A percentile compares a stretch with the other conserved stretches of the same genome.
phyloP scores from a whole-genome alignment of 2,113 vertebrate species.

The Nibea albiflora region DNA sequence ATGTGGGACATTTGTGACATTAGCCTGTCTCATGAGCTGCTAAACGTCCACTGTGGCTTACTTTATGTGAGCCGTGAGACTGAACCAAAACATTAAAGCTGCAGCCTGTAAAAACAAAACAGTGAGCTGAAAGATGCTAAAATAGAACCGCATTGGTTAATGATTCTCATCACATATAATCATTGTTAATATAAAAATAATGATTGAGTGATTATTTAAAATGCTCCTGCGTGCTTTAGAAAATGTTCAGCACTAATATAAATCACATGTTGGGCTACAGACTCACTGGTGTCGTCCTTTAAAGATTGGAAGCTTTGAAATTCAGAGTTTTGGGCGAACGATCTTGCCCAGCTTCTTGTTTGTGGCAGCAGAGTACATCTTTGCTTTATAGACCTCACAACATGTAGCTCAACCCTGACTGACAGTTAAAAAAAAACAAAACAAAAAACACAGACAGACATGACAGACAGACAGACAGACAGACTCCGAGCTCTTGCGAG shows the following conservation, averaged over 20 bases:
- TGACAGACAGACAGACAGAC: slow-evolving; percentile 13
- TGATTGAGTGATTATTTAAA: background rate
- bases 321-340: background rate
- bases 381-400: background rate
- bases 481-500: slow-evolving; percentile 19
- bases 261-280: background rate
- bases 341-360: background rate
- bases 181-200: too few species aligned
- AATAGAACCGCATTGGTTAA: background rate
- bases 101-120: background rate
- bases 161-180: background rate
- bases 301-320: background rate
- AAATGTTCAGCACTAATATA: slow-evolving; percentile 19
- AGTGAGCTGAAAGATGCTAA: background rate
- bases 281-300: slow-evolving; percentile 1
- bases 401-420: slow-evolving; percentile 18
- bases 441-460: background rate
- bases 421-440: background rate
- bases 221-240: background rate
- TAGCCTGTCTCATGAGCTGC: background rate
- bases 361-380: slow-evolving; percentile 15
- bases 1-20: background rate
- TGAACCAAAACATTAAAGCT: background rate
- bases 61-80: background rate
- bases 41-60: background rate